Conservation (phyloP, 2,797 vertebrate species). For the Anniella stebbinsi region DNA sequence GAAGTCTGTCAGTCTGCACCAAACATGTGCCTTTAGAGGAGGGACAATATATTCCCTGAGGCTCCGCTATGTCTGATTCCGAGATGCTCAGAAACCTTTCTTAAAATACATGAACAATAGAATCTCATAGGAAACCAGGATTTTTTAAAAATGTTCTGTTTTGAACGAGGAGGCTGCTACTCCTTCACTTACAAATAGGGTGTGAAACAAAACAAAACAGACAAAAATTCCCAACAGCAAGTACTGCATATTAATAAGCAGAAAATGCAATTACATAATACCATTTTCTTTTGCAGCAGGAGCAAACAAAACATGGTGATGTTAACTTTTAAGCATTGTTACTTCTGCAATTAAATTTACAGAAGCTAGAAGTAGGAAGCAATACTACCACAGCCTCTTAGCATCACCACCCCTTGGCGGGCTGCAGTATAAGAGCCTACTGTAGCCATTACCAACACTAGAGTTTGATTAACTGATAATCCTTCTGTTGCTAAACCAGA, state of each 20-base stretch:
- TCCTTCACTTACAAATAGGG: conserved; percentile 1
- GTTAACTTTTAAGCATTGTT: conserved; percentile 2
- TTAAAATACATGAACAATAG: conserved; percentile 56
- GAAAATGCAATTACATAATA: conserved; percentile 53
- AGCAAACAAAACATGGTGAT: conserved; percentile 47
- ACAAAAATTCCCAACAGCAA: neutral
- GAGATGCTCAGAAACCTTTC: conserved; percentile 66
- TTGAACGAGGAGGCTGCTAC: conserved; percentile 19
- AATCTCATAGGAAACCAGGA: conserved; percentile 60
- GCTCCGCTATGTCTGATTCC: conserved; percentile 63
- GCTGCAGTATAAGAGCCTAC: neutral
- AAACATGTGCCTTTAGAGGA: conserved; percentile 44
- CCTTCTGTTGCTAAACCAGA: neutral
- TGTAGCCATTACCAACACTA: neutral
- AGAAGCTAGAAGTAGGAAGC: neutral
- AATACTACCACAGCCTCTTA: neutral
- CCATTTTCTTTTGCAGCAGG: conserved; percentile 48
- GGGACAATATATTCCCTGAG: conserved; percentile 54
- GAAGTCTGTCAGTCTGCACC: conserved; percentile 41
- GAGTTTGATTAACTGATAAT: neutral
- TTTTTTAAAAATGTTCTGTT: conserved; percentile 61
- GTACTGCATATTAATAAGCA: conserved; percentile 22
- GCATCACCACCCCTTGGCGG: neutral
- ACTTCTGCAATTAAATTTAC: conserved; percentile 7
- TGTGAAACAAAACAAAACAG: neutral